Percentiles rank a stretch among this genome's conserved stretches.
Evolutionary conservation across 2,113 vertebrate genomes (phyloP).

Genomic region (Coracopsis vasa): DNA sequence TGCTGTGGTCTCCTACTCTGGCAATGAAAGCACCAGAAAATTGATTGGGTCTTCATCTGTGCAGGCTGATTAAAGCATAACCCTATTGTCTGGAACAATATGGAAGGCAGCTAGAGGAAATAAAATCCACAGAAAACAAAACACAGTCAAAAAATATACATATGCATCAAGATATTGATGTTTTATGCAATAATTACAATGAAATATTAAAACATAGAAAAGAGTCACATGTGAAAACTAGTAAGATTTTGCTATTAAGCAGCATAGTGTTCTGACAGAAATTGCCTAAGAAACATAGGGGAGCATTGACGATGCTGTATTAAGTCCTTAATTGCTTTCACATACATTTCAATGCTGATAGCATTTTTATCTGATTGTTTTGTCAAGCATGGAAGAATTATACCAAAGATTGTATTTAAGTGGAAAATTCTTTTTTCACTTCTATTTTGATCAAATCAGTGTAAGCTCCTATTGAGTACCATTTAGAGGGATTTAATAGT

Average conservation of each 20-base stretch:
- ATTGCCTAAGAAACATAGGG: neutral
- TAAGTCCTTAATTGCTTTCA: neutral
- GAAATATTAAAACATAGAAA: conserved; percentile 21
- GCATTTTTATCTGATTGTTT: neutral
- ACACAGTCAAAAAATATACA: conserved; percentile 55
- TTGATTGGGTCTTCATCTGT: conserved; percentile 67
- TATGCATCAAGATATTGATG: neutral
- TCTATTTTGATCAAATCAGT: neutral
- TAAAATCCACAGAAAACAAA: conserved; percentile 70
- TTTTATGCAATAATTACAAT: conserved; percentile 35
- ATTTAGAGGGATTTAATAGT: neutral
- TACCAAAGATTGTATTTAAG: neutral
- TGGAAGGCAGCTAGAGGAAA: conserved; percentile 81
- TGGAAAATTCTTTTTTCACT: neutral
- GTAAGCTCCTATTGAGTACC: neutral
- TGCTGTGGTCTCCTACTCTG: conserved; percentile 52
- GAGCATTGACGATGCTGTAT: neutral
- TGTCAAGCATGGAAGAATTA: neutral
- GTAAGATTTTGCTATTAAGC: neutral
- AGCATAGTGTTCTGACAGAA: neutral
- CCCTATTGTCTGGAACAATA: conserved; percentile 83
- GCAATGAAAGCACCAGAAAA: conserved; percentile 56
- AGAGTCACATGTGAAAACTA: neutral
- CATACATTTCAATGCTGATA: neutral
- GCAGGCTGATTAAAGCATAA: conserved; percentile 64